These are phyloP conservation scores for Sclerurus mexicanus DNA, from an alignment of 2,113 vertebrate genomes.

Conservation along the genomic window DNA sequence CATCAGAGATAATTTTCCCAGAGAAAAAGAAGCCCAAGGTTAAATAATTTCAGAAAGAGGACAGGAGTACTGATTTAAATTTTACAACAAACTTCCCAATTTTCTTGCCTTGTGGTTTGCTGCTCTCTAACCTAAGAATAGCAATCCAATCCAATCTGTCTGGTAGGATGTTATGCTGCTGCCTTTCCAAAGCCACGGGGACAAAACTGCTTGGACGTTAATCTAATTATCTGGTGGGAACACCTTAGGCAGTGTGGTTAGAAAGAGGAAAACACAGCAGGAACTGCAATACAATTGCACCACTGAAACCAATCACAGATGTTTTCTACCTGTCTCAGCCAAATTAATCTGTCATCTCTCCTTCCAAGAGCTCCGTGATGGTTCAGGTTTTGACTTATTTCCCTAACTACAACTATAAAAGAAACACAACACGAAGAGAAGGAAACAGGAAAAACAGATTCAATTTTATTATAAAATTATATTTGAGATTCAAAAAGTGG, in stretches of 20 bases:
- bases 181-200: background rate
- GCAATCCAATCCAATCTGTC: background rate
- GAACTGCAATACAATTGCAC: background rate
- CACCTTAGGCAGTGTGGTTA: slow-evolving; percentile 19
- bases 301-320: background rate
- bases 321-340: background rate
- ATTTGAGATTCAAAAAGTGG: background rate
- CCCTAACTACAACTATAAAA: background rate
- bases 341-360: background rate
- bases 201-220: background rate
- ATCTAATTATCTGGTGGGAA: slow-evolving; percentile 42
- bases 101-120: background rate
- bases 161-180: background rate
- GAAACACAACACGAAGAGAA: background rate
- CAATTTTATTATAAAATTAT: background rate
- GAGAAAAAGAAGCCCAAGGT: background rate
- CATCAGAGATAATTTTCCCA: background rate
- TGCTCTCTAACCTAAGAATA: slow-evolving; percentile 21
- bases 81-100: background rate
- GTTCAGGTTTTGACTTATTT: slow-evolving; percentile 5
- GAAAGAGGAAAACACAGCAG: slow-evolving; percentile 14
- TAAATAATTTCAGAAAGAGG: background rate
- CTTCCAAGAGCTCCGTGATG: background rate
- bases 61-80: background rate
- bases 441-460: background rate